Evolutionary conservation across 2,113 vertebrate genomes (phyloP).

Genomic region (Dipodomys stephensi): DNA sequence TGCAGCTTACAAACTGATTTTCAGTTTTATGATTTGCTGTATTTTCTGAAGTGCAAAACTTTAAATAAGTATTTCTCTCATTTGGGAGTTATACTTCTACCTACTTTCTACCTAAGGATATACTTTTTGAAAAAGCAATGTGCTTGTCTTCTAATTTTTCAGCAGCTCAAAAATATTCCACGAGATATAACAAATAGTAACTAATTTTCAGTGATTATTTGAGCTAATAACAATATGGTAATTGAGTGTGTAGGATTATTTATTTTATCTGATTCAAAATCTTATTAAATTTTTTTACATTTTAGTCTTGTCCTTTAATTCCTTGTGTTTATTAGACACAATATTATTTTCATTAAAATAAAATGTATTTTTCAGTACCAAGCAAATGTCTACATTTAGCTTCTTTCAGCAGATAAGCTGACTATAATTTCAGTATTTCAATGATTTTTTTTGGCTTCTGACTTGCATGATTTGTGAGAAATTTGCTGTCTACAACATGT

Average conservation of each 20-base stretch:
- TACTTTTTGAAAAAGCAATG: not conserved
- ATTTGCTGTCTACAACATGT: no score
- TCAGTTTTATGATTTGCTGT: not conserved
- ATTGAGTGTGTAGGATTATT: not conserved
- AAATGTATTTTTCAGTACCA: not conserved
- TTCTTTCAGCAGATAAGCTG: not conserved
- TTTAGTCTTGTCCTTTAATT: not conserved
- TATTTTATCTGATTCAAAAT: not conserved
- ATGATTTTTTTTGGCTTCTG: no score
- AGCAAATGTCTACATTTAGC: not conserved
- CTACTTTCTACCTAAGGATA: not conserved
- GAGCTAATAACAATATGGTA: not conserved
- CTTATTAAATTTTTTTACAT: conserved; percentile 11
- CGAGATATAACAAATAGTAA: not conserved
- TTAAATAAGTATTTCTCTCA: not conserved
- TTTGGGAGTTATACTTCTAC: not conserved
- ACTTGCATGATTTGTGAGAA: no score
- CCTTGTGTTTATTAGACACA: no score
- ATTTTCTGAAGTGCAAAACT: not conserved
- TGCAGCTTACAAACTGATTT: conserved; percentile 37
- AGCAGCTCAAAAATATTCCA: not conserved
- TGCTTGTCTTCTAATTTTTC: not conserved
- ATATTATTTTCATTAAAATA: not conserved
- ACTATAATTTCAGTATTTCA: no score
- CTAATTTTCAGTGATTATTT: conserved; percentile 20